Evolutionary conservation across 2,797 vertebrate genomes (phyloP).

Genomic region (Sebastes dallii): DNA sequence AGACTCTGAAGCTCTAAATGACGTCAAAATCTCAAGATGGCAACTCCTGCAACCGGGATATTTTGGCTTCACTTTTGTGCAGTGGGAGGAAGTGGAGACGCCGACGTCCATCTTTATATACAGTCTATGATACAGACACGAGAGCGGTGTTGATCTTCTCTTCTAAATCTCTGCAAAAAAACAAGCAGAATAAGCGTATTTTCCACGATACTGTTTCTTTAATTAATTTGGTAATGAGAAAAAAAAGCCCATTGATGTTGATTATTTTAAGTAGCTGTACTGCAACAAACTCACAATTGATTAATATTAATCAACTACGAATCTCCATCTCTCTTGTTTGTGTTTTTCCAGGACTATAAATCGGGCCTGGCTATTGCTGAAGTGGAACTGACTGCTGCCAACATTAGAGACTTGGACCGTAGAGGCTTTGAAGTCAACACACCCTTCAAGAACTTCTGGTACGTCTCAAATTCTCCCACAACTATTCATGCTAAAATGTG

Average conservation of each 20-base stretch:
- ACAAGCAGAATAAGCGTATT: neutral
- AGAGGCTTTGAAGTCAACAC: conserved; percentile 95
- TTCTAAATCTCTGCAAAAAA: neutral
- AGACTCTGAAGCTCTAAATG: no score
- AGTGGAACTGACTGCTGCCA: conserved; percentile 91
- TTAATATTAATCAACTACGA: neutral
- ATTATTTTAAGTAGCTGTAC: neutral
- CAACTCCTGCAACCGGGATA: no score
- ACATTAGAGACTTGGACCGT: conserved; percentile 89
- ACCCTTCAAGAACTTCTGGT: conserved; percentile 96
- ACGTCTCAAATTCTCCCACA: conserved; percentile 43
- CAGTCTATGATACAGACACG: neutral
- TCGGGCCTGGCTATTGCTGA: conserved; percentile 89
- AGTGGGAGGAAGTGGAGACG: no score
- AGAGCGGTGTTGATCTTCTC: neutral
- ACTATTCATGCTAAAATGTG: neutral
- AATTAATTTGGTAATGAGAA: neutral
- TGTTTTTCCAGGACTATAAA: conserved; percentile 86
- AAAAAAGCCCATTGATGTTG: neutral
- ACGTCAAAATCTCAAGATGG: no score
- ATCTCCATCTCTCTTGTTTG: conserved; percentile 18
- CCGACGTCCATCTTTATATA: no score
- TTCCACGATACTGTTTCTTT: neutral
- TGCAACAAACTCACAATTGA: neutral
- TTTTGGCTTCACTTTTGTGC: no score